Base-by-base conservation (phyloP, 2,797 vertebrate genomes). In the Sebastes hubbsi region DNA sequence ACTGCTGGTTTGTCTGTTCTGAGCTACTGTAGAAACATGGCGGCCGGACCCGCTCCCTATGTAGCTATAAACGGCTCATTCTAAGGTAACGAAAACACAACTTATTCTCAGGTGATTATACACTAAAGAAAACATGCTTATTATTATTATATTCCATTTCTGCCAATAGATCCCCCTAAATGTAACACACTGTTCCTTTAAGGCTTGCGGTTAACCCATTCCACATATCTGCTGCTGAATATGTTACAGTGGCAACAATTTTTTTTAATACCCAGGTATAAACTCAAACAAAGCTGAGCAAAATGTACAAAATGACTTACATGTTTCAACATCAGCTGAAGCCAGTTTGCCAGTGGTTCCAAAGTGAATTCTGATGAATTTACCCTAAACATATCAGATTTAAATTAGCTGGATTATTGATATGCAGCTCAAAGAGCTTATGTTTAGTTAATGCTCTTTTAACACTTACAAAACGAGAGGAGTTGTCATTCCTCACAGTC, bases 401-500 rank as follows among this genome's bases (percentile, higher is more conserved):
- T 5, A 61, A 34, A 3, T 32, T 32, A 61, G 59, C 59, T 7
- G 59, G 30, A 34, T 32, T 61, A n/a, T 61, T 34, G 18, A 0
- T 10, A 61, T 10, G 9, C 20, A 34, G 29, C 29, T 61, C 30
- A 32, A n/a, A 32, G 32, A 11, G 10, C 30, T 32, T 12, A 32
- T n/a, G 20, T 34, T 12, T 32, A 32, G 2, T 32, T n/a, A 0
- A n/a, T n/a, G 18, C 29, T 0, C 0, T 61, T 61, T 61, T n/a
- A 61, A 61, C 10, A 76, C 90, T 89, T 76, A 92, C 90, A 75
- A 92, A 92, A 27, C 87, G 96, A 12, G 97, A 97, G 7, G 97
- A 97, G 89, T 97, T 97, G 94, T 97, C 97, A 0, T 97, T 97
- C 87, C 97, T 97, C 92, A 97, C 95, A 0, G 97, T 97, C 90